A percentile compares a stretch with the other conserved stretches of the same genome.
These are phyloP conservation scores for Copidosoma floridanum DNA, from an alignment of 1,140 invertebrate genomes.

Conservation along the genomic window DNA sequence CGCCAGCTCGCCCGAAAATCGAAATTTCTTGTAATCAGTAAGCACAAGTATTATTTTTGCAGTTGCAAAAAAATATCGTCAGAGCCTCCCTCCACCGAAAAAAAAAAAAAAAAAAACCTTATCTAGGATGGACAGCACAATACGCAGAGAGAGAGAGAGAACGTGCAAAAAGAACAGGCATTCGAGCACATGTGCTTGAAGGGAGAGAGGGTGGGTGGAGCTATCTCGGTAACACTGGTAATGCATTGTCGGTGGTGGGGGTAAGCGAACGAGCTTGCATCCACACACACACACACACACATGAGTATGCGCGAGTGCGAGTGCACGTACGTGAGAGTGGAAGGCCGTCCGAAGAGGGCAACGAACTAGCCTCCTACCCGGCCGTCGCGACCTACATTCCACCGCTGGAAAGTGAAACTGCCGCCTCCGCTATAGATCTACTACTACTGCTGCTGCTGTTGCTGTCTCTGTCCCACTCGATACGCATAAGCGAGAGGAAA, in stretches of 20 bases:
- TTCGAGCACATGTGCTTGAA: no score
- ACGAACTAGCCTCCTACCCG: conserved; percentile 57
- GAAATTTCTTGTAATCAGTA: not conserved
- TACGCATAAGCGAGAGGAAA: not conserved
- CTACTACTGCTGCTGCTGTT: not conserved
- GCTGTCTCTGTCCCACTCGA: not conserved
- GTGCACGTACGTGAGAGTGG: conserved; percentile 41
- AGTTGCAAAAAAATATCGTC: not conserved
- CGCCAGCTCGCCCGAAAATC: no score
- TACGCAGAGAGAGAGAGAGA: not conserved
- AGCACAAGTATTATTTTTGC: no score
- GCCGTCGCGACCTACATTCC: conserved; percentile 57
- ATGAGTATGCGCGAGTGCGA: conserved; percentile 2
- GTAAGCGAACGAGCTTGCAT: no score
- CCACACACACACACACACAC: no score
- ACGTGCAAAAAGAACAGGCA: no score
- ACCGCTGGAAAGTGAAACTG: conserved; percentile 58
- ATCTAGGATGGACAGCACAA: not conserved
- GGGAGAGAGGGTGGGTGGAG: not conserved
- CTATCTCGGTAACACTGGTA: no score
- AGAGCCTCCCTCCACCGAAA: not conserved
- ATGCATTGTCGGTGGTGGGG: no score
- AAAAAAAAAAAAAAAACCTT: not conserved
- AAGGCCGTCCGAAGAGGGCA: conserved; percentile 54
- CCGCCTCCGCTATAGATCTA: conserved; percentile 36